Conservation (phyloP, 1,140 invertebrate species). For the Semibalanus balanoides region DNA sequence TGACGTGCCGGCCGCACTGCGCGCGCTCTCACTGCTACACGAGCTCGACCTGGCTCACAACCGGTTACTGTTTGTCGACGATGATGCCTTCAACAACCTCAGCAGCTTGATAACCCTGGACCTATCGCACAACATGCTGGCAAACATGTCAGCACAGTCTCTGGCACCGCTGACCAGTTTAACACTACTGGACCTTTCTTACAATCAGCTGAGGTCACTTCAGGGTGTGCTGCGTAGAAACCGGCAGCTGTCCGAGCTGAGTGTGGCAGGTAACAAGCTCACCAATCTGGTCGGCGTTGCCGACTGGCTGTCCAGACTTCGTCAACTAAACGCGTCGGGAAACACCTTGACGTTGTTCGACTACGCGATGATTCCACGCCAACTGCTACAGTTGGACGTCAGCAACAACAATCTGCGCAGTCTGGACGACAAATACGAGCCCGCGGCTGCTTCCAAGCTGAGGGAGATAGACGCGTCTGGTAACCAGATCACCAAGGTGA, state of each 20-base stretch:
- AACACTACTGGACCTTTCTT: slow-evolving; percentile 68
- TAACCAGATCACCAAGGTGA: slow-evolving; percentile 48
- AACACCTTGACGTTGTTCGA: slow-evolving; percentile 79
- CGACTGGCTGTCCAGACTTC: slow-evolving; percentile 65
- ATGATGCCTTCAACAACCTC: slow-evolving; percentile 56
- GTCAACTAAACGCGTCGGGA: slow-evolving; percentile 82
- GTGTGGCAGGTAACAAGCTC: slow-evolving; percentile 73
- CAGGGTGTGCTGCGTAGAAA: slow-evolving; percentile 76
- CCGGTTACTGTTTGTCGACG: slow-evolving; percentile 58
- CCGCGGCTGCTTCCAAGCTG: slow-evolving; percentile 15
- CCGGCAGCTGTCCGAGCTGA: slow-evolving; percentile 65
- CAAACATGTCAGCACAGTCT: slow-evolving; percentile 48
- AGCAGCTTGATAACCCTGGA: slow-evolving; percentile 56
- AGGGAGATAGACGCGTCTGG: slow-evolving; percentile 19
- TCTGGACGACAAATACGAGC: slow-evolving; percentile 19
- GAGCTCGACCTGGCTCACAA: slow-evolving; percentile 63
- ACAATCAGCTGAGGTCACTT: slow-evolving; percentile 72
- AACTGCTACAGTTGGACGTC: slow-evolving; percentile 77
- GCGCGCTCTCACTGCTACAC: slow-evolving; percentile 57
- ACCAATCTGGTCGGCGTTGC: slow-evolving; percentile 70
- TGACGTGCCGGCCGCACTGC: slow-evolving; percentile 63
- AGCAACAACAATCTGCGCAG: slow-evolving; percentile 50
- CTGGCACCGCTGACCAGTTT: slow-evolving; percentile 59
- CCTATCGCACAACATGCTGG: slow-evolving; percentile 54
- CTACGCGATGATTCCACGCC: slow-evolving; percentile 75